Percentiles rank a stretch among this genome's conserved stretches.
These are phyloP conservation scores for Brachyhypopomus occidentalis DNA, from an alignment of 2,113 vertebrate genomes.

Conservation along the genomic window DNA sequence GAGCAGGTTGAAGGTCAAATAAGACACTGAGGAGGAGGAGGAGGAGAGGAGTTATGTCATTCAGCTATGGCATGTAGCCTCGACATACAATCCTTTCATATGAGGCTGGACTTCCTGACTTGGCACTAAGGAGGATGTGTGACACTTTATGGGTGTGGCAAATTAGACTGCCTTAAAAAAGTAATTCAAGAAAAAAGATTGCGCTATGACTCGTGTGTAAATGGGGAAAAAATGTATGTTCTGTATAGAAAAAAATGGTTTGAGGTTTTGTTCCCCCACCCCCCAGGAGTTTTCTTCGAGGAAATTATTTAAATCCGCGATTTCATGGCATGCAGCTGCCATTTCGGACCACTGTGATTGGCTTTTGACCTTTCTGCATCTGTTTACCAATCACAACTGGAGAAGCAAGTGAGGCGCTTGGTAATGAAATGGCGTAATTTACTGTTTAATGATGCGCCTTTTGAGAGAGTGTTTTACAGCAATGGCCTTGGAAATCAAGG, in stretches of 20 bases:
- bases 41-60: background rate
- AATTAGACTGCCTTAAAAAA: conserved; percentile 44
- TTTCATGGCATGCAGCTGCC: conserved; percentile 64
- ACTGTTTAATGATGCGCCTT: conserved; percentile 49
- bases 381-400: conserved; percentile 56
- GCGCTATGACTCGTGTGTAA: conserved; percentile 63
- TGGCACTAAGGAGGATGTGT: conserved; percentile 35
- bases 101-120: conserved; percentile 37
- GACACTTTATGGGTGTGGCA: background rate
- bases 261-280: conserved; percentile 52
- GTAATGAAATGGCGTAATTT: conserved; percentile 32
- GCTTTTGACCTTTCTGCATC: conserved; percentile 49
- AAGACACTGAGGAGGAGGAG: conserved; percentile 38
- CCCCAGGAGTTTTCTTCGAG: conserved; percentile 60
- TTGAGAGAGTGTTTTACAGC: conserved; percentile 56
- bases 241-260: conserved; percentile 69
- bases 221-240: conserved; percentile 66
- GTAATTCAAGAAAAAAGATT: conserved; percentile 39
- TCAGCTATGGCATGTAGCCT: conserved; percentile 2
- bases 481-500: conserved; percentile 63
- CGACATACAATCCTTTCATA: conserved; percentile 20
- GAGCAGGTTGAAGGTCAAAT: conserved; percentile 34
- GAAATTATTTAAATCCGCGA: conserved; percentile 51
- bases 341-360: conserved; percentile 60
- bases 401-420: conserved; percentile 41